These are phyloP conservation scores for Mormyrus proboscirostris DNA, from an alignment of 2,797 vertebrate species.

Conservation along the genomic window DNA sequence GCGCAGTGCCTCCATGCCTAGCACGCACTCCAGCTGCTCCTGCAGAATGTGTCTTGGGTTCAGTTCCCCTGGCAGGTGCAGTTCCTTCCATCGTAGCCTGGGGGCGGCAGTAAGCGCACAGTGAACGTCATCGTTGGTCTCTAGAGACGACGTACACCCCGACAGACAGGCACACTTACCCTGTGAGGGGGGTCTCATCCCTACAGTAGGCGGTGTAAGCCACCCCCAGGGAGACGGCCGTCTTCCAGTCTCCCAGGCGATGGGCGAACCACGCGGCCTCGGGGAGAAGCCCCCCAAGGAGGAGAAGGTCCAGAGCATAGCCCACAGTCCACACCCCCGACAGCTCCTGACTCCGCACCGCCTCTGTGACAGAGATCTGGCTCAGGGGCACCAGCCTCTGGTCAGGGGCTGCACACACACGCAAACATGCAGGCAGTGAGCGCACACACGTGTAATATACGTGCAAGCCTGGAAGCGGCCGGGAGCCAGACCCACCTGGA, in stretches of 20 bases:
- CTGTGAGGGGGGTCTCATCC: constrained; percentile 45
- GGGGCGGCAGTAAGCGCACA: constrained; percentile 17
- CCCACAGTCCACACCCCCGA: constrained; percentile 85
- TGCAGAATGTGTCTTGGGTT: constrained; percentile 73
- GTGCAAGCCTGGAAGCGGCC: background rate
- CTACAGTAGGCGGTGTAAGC: constrained; percentile 67
- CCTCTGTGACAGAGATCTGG: constrained; percentile 61
- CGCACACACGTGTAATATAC: background rate
- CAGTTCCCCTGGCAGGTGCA: constrained; percentile 64
- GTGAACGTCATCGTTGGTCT: background rate
- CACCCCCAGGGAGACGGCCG: constrained; percentile 73
- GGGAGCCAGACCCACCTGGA: constrained; percentile 55
- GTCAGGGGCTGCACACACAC: constrained; percentile 37
- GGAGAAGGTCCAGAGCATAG: constrained; percentile 80
- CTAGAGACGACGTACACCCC: background rate
- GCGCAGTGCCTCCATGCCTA: constrained; percentile 54
- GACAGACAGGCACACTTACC: constrained; percentile 51
- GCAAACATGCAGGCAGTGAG: background rate
- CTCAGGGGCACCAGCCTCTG: constrained; percentile 69
- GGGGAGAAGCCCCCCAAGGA: constrained; percentile 80
- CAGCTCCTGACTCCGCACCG: constrained; percentile 73
- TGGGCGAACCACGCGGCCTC: constrained; percentile 82
- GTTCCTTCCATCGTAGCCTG: constrained; percentile 61
- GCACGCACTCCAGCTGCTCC: constrained; percentile 67
- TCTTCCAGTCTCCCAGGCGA: constrained; percentile 88